Conservation (phyloP, 92 coral and sea anemone species). For the Pocillopora grandis region DNA sequence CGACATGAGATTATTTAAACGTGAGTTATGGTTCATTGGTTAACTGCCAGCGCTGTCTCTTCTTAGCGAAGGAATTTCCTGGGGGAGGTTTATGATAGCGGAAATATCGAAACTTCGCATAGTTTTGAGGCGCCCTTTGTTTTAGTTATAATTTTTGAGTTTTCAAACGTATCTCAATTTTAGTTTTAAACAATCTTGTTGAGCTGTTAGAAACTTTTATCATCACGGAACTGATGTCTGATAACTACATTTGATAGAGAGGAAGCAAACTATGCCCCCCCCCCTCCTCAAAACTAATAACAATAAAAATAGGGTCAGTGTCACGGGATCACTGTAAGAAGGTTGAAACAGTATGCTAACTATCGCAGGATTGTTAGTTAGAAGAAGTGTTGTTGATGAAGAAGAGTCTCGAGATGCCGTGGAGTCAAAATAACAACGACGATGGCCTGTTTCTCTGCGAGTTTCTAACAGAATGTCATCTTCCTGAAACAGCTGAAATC, state of each 20-base stretch:
- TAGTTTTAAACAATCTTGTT: background rate
- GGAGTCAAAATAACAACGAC: background rate
- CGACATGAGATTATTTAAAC: too few species aligned
- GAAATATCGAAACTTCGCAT: background rate
- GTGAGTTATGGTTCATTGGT: too few species aligned
- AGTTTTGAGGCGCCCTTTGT: background rate
- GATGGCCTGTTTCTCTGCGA: background rate
- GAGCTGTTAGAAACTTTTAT: background rate
- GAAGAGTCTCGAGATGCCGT: background rate
- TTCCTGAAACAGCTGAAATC: conserved; percentile 16
- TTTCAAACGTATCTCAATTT: too few species aligned
- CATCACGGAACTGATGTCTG: background rate
- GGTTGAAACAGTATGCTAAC: background rate
- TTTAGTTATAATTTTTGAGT: background rate
- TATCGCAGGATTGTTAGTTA: background rate
- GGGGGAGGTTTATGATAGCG: background rate
- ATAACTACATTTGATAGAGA: background rate
- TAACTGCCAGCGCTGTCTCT: background rate
- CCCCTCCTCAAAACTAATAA: background rate
- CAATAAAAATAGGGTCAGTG: background rate
- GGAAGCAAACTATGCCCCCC: background rate
- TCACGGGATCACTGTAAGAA: background rate
- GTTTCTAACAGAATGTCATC: conserved; percentile 10
- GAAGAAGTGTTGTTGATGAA: background rate
- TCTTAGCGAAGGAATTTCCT: background rate